These are phyloP conservation scores for Poeciliopsis retropinna DNA, from an alignment of 2,113 vertebrate genomes.

Conservation along the genomic window DNA sequence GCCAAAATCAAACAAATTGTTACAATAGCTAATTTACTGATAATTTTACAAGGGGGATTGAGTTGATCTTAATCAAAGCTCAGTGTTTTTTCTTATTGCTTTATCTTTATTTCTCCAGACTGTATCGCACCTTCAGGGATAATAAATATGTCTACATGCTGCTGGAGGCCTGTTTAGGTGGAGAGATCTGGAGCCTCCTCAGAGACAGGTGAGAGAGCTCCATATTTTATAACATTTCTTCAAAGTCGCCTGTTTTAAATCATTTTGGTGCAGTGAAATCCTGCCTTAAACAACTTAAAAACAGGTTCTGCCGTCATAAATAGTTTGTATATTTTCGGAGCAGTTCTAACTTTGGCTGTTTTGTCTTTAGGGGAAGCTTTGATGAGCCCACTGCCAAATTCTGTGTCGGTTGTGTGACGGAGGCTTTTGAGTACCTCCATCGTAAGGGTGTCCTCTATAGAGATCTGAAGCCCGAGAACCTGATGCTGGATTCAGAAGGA, in stretches of 20 bases:
- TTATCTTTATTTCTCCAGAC: conserved; percentile 44
- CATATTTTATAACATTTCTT: neutral
- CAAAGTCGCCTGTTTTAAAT: neutral
- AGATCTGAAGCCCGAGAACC: conserved; percentile 94
- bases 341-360: neutral
- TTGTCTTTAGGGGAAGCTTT: conserved; percentile 87
- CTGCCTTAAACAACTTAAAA: neutral
- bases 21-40: neutral
- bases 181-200: conserved; percentile 82
- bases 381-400: conserved; percentile 91
- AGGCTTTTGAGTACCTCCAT: conserved; percentile 95
- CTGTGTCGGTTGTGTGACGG: conserved; percentile 91
- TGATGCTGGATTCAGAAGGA: conserved; percentile 90
- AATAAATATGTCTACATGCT: conserved; percentile 82
- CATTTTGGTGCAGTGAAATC: neutral
- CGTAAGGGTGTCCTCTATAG: conserved; percentile 89
- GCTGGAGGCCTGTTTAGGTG: conserved; percentile 81
- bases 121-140: conserved; percentile 80
- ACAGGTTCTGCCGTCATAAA: too few relatives aligned
- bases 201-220: conserved; percentile 74
- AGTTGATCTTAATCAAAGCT: neutral
- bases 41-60: neutral
- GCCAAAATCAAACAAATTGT: too few relatives aligned
- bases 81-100: neutral
- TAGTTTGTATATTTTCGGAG: too few relatives aligned